phyloP scores from a whole-genome alignment of 2,113 vertebrate genomes.

The Istiophorus platypterus region DNA sequence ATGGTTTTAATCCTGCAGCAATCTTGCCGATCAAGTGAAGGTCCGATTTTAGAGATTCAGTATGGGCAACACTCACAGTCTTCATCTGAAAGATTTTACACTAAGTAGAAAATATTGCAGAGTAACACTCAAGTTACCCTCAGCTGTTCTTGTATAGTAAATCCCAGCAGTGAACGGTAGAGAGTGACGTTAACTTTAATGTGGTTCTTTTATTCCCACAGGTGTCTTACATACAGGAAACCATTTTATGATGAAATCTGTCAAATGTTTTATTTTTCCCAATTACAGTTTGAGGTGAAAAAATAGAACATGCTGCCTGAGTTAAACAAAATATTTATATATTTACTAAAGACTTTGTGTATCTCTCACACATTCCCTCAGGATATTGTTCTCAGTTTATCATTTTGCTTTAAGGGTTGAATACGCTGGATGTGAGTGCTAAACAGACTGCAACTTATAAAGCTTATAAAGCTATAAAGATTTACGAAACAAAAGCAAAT shows the following conservation, averaged over 20 bases:
- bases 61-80: background rate
- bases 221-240: background rate
- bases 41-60: conserved; percentile 10
- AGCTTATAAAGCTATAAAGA: too few species aligned
- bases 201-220: background rate
- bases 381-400: background rate
- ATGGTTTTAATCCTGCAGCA: background rate
- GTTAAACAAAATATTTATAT: background rate
- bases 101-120: background rate
- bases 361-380: background rate
- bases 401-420: background rate
- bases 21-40: background rate
- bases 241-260: background rate
- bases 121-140: background rate
- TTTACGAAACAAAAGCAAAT: too few species aligned
- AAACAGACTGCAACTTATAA: background rate
- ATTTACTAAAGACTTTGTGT: background rate
- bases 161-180: background rate
- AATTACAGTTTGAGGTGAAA: background rate
- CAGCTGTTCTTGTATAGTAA: background rate
- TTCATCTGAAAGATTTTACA: background rate
- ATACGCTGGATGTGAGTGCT: background rate
- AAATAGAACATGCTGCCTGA: background rate
- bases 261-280: background rate
- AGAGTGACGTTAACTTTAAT: background rate